These are phyloP conservation scores for Apocheima hispidaria DNA, from an alignment of 2,888 invertebrate species.

Conservation along the genomic window DNA sequence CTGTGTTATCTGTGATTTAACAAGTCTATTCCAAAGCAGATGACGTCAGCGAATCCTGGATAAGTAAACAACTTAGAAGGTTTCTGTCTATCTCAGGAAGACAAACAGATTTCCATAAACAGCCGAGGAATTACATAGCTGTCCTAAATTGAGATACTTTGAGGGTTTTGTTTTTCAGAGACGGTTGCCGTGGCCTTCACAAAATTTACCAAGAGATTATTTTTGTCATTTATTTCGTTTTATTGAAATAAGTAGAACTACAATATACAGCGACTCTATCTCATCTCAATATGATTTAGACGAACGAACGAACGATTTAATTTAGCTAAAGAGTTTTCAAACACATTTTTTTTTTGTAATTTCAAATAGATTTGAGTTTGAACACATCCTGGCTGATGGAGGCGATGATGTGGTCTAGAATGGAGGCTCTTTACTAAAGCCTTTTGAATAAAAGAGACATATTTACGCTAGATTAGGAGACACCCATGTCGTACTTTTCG, in stretches of 20 bases:
- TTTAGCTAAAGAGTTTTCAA: no score
- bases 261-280: not conserved
- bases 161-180: constrained; percentile 10
- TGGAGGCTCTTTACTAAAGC: no score
- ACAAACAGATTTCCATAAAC: constrained; percentile 29
- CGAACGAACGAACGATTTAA: no score
- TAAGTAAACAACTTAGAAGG: constrained; percentile 26
- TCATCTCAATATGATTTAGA: no score
- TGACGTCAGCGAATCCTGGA: constrained; percentile 7
- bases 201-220: not conserved
- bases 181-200: not conserved
- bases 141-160: constrained; percentile 14
- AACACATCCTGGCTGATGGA: no score
- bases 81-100: constrained; percentile 16
- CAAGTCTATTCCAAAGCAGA: not conserved
- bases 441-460: no score
- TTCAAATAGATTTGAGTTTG: no score
- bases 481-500: no score
- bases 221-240: not conserved
- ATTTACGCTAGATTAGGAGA: no score
- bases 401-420: no score
- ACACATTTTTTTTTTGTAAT: no score
- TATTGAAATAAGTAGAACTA: not conserved
- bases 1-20: not conserved
- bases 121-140: constrained; percentile 16